These are phyloP conservation scores for Actenoides hombroni DNA, from an alignment of 2,113 vertebrate genomes.

Conservation along the genomic window DNA sequence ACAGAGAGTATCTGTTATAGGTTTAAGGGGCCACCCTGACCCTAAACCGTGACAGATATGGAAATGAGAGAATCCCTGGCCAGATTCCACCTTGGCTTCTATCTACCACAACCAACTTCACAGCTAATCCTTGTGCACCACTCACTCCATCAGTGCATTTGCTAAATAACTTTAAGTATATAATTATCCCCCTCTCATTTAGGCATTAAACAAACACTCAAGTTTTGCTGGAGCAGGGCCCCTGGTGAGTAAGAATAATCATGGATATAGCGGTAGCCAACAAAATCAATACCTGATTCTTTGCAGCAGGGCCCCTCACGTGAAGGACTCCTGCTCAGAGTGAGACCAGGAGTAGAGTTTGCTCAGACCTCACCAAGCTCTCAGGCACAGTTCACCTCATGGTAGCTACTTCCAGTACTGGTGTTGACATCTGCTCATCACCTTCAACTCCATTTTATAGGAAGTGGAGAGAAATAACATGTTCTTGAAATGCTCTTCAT, in stretches of 20 bases:
- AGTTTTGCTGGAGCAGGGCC: background rate
- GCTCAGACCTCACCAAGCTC: background rate
- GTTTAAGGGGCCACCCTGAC: too few relatives aligned
- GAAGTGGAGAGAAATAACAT: background rate
- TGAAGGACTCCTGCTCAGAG: background rate
- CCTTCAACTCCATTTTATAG: background rate
- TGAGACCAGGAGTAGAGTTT: background rate
- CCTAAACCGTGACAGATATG: background rate
- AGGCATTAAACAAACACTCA: constrained; percentile 7
- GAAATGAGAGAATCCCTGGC: constrained; percentile 41
- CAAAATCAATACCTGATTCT: background rate
- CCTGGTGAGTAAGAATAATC: background rate
- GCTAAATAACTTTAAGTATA: constrained; percentile 4
- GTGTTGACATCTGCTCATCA: background rate
- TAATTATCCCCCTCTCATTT: background rate
- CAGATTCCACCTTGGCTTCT: constrained; percentile 27
- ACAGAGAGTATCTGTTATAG: too few relatives aligned
- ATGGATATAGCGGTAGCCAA: background rate
- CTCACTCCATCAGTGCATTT: background rate
- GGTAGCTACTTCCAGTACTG: background rate
- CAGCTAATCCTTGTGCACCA: background rate
- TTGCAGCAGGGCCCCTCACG: background rate
- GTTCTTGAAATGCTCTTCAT: background rate
- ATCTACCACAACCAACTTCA: background rate
- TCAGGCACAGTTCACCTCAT: background rate